phyloP scores from a whole-genome alignment of 2,113 vertebrate species.

The Pionites leucogaster region DNA sequence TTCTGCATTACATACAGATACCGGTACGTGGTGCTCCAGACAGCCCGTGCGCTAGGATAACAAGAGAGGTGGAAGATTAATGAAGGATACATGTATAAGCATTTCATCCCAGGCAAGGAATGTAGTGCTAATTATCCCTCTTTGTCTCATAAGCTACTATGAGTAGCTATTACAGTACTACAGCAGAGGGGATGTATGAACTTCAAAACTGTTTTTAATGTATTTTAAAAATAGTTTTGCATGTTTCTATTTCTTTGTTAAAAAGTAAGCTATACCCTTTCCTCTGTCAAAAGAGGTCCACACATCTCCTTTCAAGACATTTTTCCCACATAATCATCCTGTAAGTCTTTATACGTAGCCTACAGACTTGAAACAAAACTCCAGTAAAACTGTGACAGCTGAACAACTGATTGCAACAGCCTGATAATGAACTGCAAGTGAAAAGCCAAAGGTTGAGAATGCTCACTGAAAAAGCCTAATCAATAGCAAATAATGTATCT shows the following conservation, averaged over 20 bases:
- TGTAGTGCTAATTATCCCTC: background rate
- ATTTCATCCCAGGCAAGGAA: background rate
- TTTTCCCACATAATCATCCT: background rate
- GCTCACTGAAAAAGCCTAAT: background rate
- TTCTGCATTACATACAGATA: background rate
- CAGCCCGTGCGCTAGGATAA: background rate
- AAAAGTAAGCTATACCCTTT: background rate
- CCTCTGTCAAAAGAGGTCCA: conserved; percentile 19
- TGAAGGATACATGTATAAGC: background rate
- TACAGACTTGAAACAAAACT: background rate
- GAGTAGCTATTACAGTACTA: background rate
- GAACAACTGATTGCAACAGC: background rate
- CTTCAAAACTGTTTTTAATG: background rate
- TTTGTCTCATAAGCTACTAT: background rate
- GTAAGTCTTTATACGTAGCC: background rate
- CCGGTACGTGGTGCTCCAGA: background rate
- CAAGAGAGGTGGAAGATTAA: background rate
- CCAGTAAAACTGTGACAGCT: background rate
- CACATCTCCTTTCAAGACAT: background rate
- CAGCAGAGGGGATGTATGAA: background rate
- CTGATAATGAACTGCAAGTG: background rate
- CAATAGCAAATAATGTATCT: background rate
- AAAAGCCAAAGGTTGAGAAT: background rate
- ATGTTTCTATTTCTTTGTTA: background rate
- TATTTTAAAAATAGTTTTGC: background rate